Conservation (phyloP, 2,797 vertebrate species). For the Heteromormyrus szaboi region DNA sequence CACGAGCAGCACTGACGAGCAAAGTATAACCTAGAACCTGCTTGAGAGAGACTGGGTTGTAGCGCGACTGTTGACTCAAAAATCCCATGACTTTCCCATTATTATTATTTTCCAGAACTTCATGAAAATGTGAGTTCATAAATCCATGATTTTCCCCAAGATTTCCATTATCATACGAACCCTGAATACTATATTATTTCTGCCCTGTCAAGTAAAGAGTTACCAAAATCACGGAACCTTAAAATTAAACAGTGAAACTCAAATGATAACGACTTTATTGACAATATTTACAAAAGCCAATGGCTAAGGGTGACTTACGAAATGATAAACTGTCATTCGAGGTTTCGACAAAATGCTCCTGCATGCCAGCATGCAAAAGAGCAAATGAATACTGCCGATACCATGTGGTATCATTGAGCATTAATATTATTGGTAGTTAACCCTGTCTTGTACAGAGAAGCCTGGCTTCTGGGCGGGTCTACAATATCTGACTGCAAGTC, state of each 20-base stretch:
- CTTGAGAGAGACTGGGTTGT: neutral
- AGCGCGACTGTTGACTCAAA: neutral
- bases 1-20: neutral
- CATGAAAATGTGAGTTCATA: neutral
- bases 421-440: neutral
- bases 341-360: neutral
- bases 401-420: neutral
- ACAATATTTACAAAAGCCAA: neutral
- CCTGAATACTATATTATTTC: neutral
- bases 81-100: neutral
- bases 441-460: neutral
- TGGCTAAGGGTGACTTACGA: neutral
- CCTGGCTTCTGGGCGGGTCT: neutral
- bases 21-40: neutral
- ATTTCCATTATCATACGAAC: neutral
- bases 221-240: neutral
- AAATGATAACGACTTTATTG: neutral
- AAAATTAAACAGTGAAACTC: neutral
- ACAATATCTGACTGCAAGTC: neutral
- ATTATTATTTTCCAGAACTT: neutral
- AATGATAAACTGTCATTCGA: neutral
- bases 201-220: neutral
- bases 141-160: neutral
- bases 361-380: neutral
- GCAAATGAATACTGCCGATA: neutral